Evolutionary conservation across 2,113 vertebrate genomes (phyloP).

Genomic region (Oophaga pumilio): DNA sequence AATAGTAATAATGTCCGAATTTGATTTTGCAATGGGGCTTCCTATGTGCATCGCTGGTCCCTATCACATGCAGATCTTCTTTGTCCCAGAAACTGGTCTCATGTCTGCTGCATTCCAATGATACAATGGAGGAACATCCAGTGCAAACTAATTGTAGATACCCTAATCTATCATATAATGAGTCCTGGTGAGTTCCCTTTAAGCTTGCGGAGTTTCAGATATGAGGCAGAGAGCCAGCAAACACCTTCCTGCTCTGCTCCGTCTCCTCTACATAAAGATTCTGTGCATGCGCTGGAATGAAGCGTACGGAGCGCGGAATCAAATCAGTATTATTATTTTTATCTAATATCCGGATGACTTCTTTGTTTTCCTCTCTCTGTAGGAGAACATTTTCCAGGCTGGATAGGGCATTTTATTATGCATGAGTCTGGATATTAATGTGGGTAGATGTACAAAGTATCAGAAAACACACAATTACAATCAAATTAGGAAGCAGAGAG

Average conservation of each 20-base stretch:
- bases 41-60: too few relatives aligned
- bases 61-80: too few relatives aligned
- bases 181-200: neutral
- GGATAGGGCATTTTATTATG: conserved; percentile 62
- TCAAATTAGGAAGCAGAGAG: conserved; percentile 60
- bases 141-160: neutral
- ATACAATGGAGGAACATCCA: too few relatives aligned
- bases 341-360: conserved; percentile 61
- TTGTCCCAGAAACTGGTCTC: too few relatives aligned
- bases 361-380: conserved; percentile 61
- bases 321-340: conserved; percentile 63
- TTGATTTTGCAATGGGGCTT: too few relatives aligned
- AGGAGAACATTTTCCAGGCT: conserved; percentile 60
- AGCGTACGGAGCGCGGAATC: conserved; percentile 26
- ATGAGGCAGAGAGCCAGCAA: neutral
- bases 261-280: conserved; percentile 38
- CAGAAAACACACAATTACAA: conserved; percentile 47
- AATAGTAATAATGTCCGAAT: too few relatives aligned
- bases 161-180: neutral
- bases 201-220: neutral
- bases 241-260: neutral
- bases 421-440: conserved; percentile 55
- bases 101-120: too few relatives aligned
- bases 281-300: neutral
- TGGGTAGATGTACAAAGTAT: conserved; percentile 52